These are phyloP conservation scores for Toxostoma redivivum DNA, from an alignment of 2,113 vertebrate species.

Conservation along the genomic window DNA sequence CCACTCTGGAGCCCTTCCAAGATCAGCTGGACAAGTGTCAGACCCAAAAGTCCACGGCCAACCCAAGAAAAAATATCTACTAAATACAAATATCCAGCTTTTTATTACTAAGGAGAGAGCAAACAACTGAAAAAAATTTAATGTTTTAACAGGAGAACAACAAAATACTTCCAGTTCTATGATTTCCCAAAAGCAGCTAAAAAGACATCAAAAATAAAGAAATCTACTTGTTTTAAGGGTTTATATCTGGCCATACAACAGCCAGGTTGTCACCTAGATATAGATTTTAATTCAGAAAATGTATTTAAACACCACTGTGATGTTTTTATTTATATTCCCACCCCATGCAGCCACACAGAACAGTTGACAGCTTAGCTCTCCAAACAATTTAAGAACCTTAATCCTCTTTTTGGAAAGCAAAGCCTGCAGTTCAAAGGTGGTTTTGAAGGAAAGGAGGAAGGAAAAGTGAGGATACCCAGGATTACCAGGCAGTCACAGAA, in stretches of 20 bases:
- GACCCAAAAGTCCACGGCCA: neutral
- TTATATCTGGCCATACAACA: neutral
- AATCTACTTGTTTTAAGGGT: neutral
- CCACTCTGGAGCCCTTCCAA: constrained; percentile 5
- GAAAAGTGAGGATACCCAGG: neutral
- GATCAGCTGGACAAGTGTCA: neutral
- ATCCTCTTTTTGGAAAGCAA: neutral
- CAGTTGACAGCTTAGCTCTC: neutral
- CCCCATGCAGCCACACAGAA: neutral
- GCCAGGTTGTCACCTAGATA: neutral
- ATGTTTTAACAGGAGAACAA: neutral
- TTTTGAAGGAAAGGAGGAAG: neutral
- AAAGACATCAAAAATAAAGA: neutral
- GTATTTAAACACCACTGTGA: neutral
- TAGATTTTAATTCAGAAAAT: neutral
- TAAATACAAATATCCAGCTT: neutral
- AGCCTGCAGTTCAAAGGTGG: neutral
- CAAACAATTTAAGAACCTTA: neutral
- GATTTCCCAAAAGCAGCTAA: neutral
- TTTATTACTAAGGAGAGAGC: neutral
- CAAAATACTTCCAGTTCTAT: neutral
- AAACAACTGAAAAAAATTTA: neutral
- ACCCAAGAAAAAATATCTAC: neutral
- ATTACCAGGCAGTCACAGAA: neutral
- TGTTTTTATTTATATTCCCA: fast-evolving